Evolutionary conservation across 2,888 invertebrate species (phyloP), one percentile per base, ranked within the genome.

Genomic region (Philhelius pedissequus): DNA sequence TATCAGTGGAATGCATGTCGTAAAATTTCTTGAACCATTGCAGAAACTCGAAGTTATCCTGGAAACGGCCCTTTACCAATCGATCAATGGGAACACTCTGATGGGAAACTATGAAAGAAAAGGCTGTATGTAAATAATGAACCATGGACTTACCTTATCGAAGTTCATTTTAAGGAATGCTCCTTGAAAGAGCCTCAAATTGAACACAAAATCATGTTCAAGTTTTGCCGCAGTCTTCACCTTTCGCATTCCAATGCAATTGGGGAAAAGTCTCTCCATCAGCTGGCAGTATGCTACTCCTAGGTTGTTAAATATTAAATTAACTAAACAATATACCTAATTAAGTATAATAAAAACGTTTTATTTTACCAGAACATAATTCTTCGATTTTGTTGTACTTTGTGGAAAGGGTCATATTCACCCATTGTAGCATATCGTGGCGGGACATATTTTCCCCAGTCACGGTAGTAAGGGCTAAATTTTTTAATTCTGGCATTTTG

Each of bases 21-120:
- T 98, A 99, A 93, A 99, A 99, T 92, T 98, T 98, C 94, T 99
- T 99, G 94, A 99, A 99, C 99, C 99, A 99, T 93, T 99, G 99
- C 89, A 99, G 94, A 93, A 99, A 99, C 92, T 99, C 99, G 94
- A 99, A 99, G 93, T 99, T 99, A 94, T 99, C 99, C 94, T 99
- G 99, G 93, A 99, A 99, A 88, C 97, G 95, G 90, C 97, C 98
- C 93, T 98, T 99, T 91, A 98, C 96, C 93, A 99, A 94, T 58
- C 89, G 90, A 86, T 92, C 91, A 71, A 92, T 90, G 2, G 91
- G 92, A 43, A 92, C 90, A 9, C 89, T 88, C 87, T 88, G 86
- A 43, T 82, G 71, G 22, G 15, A 9, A 75, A 15, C 32, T 70
- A 77, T 79, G 75, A 69, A 52, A 20, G 22, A n/a, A 68, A 15